Percentiles rank a stretch among this genome's conserved stretches.
phyloP scores from a whole-genome alignment of 30 jellyfish, hydroid and myxozoan species.

The Pseudorhiza aurosa region DNA sequence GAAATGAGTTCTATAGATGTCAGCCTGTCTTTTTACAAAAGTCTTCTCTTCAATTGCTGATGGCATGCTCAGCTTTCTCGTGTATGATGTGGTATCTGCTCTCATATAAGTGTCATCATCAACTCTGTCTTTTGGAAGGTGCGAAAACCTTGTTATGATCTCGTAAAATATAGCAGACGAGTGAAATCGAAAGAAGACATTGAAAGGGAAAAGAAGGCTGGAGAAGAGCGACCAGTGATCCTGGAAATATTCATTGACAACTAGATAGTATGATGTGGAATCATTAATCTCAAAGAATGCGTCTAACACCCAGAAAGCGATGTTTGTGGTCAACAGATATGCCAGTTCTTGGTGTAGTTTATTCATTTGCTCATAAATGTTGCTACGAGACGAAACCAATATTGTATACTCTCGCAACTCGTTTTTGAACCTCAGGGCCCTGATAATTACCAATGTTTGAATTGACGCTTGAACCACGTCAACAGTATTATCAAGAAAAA shows the following conservation, averaged over 20 bases:
- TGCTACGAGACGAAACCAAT: background rate
- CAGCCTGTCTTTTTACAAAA: background rate
- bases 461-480: background rate
- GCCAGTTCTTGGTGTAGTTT: constrained; percentile 24
- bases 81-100: background rate
- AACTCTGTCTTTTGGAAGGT: background rate
- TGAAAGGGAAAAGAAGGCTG: constrained; percentile 26
- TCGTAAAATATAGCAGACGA: constrained; percentile 49
- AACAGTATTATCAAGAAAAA: constrained; percentile 7
- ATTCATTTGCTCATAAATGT: background rate
- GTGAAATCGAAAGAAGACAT: constrained; percentile 53
- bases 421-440: constrained; percentile 27
- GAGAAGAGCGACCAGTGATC: constrained; percentile 34
- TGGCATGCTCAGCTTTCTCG: constrained; percentile 36
- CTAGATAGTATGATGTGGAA: constrained; percentile 25
- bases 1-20: constrained; percentile 30
- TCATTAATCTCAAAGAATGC: constrained; percentile 52
- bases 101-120: background rate
- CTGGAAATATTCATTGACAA: constrained; percentile 11
- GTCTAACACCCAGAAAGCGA: constrained; percentile 55
- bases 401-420: background rate
- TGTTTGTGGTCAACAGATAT: constrained; percentile 38
- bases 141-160: constrained; percentile 20
- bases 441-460: constrained; percentile 21
- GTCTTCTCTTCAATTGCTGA: background rate